Evolutionary conservation across 1,140 invertebrate species (phyloP).

Genomic region (Brachionus rubens): DNA sequence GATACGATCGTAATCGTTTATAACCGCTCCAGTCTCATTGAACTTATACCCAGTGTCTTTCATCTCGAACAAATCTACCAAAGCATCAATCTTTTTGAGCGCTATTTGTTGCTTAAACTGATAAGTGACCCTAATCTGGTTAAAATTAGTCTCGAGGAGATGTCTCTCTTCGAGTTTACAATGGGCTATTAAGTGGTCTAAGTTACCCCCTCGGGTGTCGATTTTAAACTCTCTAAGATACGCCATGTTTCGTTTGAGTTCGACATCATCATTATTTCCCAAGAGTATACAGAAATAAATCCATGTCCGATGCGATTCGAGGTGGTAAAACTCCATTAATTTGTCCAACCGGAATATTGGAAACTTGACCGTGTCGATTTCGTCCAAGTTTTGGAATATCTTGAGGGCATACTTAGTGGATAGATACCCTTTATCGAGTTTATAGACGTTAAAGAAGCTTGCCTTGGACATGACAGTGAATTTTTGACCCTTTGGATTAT

Average conservation of each 20-base stretch:
- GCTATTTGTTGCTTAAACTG: not conserved
- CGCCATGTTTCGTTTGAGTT: not conserved
- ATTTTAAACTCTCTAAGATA: conserved; percentile 27
- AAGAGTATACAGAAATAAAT: conserved; percentile 34
- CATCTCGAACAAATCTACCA: conserved; percentile 25
- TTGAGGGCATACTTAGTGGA: conserved; percentile 5
- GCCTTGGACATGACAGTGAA: conserved; percentile 27
- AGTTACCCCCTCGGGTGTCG: not conserved
- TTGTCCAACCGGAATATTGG: conserved; percentile 10
- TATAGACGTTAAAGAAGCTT: conserved; percentile 30
- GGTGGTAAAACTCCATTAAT: not conserved
- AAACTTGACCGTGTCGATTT: not conserved
- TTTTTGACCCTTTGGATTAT: not conserved
- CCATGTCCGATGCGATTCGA: not conserved
- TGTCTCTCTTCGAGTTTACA: not conserved
- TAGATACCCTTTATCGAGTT: conserved; percentile 12
- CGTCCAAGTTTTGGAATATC: not conserved
- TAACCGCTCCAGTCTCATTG: not conserved
- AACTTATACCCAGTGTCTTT: conserved; percentile 9
- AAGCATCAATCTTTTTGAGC: conserved; percentile 17
- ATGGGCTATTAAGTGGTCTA: conserved; percentile 26
- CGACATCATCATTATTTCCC: conserved; percentile 20
- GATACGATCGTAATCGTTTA: conserved; percentile 4
- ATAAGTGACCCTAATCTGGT: not conserved
- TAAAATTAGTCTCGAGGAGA: not conserved